phyloP scores from a whole-genome alignment of 2,113 vertebrate genomes.

The Psammodynastes pulverulentus region DNA sequence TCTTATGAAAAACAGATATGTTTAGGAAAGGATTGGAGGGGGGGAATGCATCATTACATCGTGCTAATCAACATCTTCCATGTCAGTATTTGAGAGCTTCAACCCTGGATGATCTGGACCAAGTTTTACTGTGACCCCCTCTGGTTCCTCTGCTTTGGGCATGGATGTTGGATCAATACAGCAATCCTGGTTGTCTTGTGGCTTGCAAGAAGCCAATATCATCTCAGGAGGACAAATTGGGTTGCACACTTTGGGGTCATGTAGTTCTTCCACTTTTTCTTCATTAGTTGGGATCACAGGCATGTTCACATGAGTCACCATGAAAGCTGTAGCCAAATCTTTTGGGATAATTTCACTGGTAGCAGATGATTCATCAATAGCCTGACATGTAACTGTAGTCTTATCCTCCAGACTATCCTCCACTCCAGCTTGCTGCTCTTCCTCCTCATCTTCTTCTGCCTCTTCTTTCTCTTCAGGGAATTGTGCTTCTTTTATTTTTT shows the following conservation, averaged over 20 bases:
- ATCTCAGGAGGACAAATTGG: accelerated
- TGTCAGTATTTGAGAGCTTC: slow-evolving; percentile 41
- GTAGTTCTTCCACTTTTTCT: slow-evolving; percentile 9
- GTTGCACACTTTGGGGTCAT: neutral
- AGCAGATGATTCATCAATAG: slow-evolving; percentile 32
- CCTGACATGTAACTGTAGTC: slow-evolving; percentile 33
- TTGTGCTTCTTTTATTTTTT: slow-evolving; percentile 86
- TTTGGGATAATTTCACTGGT: slow-evolving; percentile 72
- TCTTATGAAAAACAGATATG: neutral
- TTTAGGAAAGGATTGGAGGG: neutral
- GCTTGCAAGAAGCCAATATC: neutral
- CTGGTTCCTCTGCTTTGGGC: slow-evolving; percentile 5
- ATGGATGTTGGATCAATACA: neutral
- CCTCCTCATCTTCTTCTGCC: slow-evolving; percentile 32
- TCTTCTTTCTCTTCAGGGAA: slow-evolving; percentile 31
- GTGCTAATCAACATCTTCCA: slow-evolving; percentile 66
- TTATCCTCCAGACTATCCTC: slow-evolving; percentile 55
- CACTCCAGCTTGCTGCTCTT: slow-evolving; percentile 30
- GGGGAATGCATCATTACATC: neutral
- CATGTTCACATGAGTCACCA: slow-evolving; percentile 38
- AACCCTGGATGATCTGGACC: neutral
- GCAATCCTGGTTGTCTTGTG: neutral
- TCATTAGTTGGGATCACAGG: neutral
- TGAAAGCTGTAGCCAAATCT: slow-evolving; percentile 75
- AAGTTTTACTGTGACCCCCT: neutral